These are phyloP conservation scores for Galaxea fascicularis DNA, from an alignment of 92 coral and sea anemone species.

Conservation along the genomic window DNA sequence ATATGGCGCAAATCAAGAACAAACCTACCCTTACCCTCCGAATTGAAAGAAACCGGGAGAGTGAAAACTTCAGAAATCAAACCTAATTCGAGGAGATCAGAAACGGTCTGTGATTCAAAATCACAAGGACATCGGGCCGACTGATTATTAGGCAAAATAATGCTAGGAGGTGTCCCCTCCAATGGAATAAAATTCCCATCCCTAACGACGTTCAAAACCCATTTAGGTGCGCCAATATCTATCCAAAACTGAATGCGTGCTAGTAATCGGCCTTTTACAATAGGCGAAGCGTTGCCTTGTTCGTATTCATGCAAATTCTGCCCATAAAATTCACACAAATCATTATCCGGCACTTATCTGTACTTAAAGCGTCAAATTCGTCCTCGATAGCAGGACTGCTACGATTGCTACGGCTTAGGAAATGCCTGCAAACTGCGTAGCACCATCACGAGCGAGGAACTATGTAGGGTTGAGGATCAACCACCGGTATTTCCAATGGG, in stretches of 20 bases:
- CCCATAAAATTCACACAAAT: conserved; percentile 23
- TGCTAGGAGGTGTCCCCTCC: not conserved
- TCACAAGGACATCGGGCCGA: not conserved
- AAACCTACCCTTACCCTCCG: conserved; percentile 35
- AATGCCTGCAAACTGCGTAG: not conserved
- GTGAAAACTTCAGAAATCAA: conserved; percentile 37
- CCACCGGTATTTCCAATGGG: not conserved
- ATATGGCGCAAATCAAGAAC: conserved; percentile 56
- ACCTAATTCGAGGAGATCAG: conserved; percentile 36
- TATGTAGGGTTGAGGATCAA: not conserved
- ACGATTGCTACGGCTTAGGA: too few relatives aligned
- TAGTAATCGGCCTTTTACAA: conserved; percentile 38
- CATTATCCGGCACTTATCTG: conserved; percentile 6
- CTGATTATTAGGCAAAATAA: conserved; percentile 21
- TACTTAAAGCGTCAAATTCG: not conserved
- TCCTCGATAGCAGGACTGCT: not conserved
- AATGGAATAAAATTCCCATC: conserved; percentile 19
- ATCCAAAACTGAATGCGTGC: conserved; percentile 32
- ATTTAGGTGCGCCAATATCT: conserved; percentile 37
- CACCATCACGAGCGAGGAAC: not conserved
- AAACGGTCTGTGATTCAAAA: conserved; percentile 45
- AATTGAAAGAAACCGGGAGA: conserved; percentile 43
- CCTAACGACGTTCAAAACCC: conserved; percentile 38
- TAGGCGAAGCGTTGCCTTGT: conserved; percentile 15
- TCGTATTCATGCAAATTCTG: conserved; percentile 43